Base-by-base conservation (phyloP, 2,797 vertebrate genomes). In the Sphaeramia orbicularis region DNA sequence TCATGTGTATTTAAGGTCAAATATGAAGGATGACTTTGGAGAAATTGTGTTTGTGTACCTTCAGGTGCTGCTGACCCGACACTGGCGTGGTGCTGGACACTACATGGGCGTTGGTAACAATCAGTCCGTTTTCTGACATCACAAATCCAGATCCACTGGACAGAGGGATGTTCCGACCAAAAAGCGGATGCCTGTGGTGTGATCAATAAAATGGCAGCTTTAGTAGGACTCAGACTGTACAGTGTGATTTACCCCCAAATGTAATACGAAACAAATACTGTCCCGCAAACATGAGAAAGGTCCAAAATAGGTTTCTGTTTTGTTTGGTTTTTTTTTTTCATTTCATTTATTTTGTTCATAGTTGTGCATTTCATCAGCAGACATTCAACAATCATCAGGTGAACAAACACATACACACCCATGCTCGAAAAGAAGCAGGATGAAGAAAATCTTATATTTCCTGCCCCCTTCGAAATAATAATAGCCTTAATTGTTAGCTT, bases 91-190 rank as follows among this genome's bases (percentile, higher is more conserved):
- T 91, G 81, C 94, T 96, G 61, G 96, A 94, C 12, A 97, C 96
- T 13, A 98, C 97, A 0, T 98, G 97, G 9, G 97, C 97, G 0
- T 99, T 99, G 74, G 97, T 98, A 14, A 99, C 90, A n/a, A 98
- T 98, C 64, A 98, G 80, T 37, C 97, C 97, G 0, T 94, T 92
- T 47, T 97, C 96, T 0, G 96, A 96, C 93, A 97, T 93, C 68
- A 98, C 94, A 82, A 99, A 98, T 3, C 97, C 97, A 0, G 97
- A 99, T 30, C 97, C 97, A 21, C 97, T 99, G 11, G 96, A 96
- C 75, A 97, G 88, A 0, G 96, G 96, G 32, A 96, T 92, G 14
- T 94, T 97, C 42, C 95, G 95, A 21, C 96, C 95, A 35, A 98
- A 97, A 2, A 98, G 92, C 30, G 97, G 97, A 65, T 98, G 96